Evolutionary conservation across 2,888 invertebrate genomes (phyloP).

Genomic region (Conistra vaccinii): DNA sequence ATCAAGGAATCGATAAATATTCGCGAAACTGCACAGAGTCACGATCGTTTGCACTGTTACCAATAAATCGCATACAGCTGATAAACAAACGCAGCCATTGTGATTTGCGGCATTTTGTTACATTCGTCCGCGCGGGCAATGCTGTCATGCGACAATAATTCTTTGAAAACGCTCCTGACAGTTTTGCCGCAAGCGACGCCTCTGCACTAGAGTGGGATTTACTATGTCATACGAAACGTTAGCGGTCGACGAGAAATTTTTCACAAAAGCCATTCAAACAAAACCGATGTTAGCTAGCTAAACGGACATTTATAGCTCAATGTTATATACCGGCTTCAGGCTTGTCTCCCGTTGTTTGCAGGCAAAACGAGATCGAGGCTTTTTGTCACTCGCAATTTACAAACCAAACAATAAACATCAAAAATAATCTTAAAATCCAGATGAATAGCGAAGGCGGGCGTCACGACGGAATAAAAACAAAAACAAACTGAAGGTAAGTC

Average conservation of each 20-base stretch:
- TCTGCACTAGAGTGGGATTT: conserved; percentile 80
- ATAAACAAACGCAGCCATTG: conserved; percentile 74
- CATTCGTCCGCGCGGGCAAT: conserved; percentile 71
- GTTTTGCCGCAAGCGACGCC: conserved; percentile 73
- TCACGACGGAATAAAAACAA: conserved; percentile 74
- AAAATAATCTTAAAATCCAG: conserved; percentile 81
- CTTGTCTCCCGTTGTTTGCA: conserved; percentile 54
- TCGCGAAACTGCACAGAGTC: conserved; percentile 68
- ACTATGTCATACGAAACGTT: conserved; percentile 79
- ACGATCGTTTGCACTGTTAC: conserved; percentile 64
- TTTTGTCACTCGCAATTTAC: conserved; percentile 74
- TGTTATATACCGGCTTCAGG: conserved; percentile 53
- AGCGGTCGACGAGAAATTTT: conserved; percentile 68
- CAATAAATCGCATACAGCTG: conserved; percentile 70
- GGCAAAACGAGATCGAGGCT: conserved; percentile 64
- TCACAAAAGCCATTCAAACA: conserved; percentile 71
- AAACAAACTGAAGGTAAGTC: conserved; percentile 75
- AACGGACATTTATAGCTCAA: conserved; percentile 62
- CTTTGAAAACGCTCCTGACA: conserved; percentile 84
- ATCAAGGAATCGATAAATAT: conserved; percentile 69
- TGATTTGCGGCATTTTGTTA: conserved; percentile 79
- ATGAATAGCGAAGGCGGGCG: conserved; percentile 76
- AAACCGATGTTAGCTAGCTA: conserved; percentile 61
- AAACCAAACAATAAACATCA: conserved; percentile 80
- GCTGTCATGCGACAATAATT: conserved; percentile 83